phyloP scores from a whole-genome alignment of 2,113 vertebrate species.

The Pholis gunnellus region DNA sequence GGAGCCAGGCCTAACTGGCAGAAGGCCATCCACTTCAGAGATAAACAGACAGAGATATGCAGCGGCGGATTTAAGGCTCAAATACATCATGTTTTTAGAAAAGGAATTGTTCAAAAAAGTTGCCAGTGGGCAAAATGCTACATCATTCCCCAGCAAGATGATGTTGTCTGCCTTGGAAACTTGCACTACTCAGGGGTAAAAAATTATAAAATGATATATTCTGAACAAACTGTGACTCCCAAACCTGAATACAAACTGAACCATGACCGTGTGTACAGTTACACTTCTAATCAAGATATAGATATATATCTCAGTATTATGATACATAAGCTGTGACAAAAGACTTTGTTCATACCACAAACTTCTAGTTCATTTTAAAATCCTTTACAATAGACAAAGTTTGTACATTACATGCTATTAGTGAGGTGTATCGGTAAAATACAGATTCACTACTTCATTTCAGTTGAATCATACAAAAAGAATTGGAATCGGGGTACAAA shows the following conservation, averaged over 20 bases:
- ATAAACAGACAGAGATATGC: slow-evolving; percentile 31
- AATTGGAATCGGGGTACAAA: background rate
- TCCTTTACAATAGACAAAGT: background rate
- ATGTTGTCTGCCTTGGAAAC: background rate
- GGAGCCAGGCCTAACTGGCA: slow-evolving; percentile 68
- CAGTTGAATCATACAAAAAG: background rate
- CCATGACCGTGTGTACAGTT: background rate
- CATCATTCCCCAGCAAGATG: background rate
- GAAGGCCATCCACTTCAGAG: slow-evolving; percentile 59
- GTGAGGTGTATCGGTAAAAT: background rate
- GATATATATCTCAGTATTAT: background rate
- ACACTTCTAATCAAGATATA: background rate
- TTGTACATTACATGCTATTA: background rate
- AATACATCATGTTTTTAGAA: slow-evolving; percentile 19
- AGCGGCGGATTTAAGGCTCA: slow-evolving; percentile 15
- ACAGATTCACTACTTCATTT: background rate
- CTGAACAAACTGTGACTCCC: background rate
- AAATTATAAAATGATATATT: no score
- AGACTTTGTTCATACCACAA: background rate
- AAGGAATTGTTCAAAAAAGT: background rate
- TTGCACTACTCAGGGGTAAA: background rate
- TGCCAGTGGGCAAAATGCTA: background rate
- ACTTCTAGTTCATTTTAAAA: background rate
- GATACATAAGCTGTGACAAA: background rate
- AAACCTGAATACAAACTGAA: background rate